Conservation (phyloP, 2,113 vertebrate genomes). For the Scartelaos histophorus region DNA sequence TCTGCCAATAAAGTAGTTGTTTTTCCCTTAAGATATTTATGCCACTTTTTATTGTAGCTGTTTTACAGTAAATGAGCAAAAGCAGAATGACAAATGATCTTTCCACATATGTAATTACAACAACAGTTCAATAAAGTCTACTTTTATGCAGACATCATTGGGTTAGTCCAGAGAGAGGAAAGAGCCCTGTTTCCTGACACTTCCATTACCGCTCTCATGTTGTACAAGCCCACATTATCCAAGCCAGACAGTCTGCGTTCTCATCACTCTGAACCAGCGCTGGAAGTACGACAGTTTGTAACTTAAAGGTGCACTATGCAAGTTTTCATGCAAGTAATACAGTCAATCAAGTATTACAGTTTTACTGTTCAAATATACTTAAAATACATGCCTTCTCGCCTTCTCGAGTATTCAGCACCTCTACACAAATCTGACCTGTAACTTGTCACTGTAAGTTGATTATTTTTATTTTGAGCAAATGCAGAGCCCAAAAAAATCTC, state of each 20-base stretch:
- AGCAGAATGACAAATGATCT: neutral
- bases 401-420: too few relatives aligned
- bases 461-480: too few relatives aligned
- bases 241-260: neutral
- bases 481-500: too few relatives aligned
- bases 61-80: neutral
- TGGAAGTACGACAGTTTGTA: too few relatives aligned
- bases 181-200: constrained; percentile 14
- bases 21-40: neutral
- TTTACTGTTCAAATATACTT: too few relatives aligned
- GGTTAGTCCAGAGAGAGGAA: fast-evolving
- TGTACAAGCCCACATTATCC: neutral
- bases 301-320: too few relatives aligned
- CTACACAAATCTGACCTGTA: too few relatives aligned
- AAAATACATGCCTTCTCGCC: too few relatives aligned
- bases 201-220: constrained; percentile 5
- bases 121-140: neutral
- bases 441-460: too few relatives aligned
- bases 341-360: too few relatives aligned
- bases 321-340: too few relatives aligned
- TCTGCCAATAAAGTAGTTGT: neutral
- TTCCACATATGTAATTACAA: constrained; percentile 21
- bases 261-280: neutral
- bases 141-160: neutral
- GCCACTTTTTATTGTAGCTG: neutral